Evolutionary conservation across 2,113 vertebrate genomes (phyloP).

Genomic region (Nycticebus coucang): DNA sequence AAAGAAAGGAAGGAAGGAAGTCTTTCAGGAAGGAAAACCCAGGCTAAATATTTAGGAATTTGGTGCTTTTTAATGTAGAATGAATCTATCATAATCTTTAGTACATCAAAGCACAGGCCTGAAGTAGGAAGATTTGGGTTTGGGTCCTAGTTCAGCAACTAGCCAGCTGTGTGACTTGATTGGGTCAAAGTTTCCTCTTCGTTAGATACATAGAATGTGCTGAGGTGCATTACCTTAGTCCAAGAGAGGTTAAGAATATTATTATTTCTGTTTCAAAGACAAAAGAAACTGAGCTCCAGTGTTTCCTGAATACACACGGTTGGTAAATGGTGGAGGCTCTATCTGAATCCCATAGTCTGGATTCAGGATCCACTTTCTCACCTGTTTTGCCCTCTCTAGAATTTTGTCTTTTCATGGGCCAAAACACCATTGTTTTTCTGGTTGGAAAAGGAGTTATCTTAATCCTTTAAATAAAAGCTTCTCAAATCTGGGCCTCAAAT

Average conservation of each 20-base stretch:
- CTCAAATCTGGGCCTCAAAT: not conserved
- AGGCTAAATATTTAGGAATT: not conserved
- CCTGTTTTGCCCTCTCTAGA: not conserved
- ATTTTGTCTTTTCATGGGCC: not conserved
- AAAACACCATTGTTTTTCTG: not conserved
- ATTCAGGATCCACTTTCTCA: not conserved
- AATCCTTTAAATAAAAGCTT: constrained; percentile 1
- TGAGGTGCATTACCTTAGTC: not conserved
- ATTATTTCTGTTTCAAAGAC: constrained; percentile 8
- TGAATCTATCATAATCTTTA: not conserved
- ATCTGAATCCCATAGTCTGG: not conserved
- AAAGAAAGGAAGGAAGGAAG: no score
- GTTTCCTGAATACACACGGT: not conserved
- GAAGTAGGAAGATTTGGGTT: not conserved
- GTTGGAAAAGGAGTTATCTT: not conserved
- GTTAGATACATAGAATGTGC: not conserved
- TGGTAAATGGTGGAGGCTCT: not conserved
- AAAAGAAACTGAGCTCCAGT: not conserved
- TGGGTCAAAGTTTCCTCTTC: constrained; percentile 41
- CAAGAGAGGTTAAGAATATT: not conserved
- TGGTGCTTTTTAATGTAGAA: not conserved
- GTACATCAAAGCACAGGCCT: not conserved
- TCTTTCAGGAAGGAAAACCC: not conserved
- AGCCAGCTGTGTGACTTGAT: not conserved
- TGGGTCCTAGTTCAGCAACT: not conserved